Conservation (phyloP, 2,113 vertebrate genomes). For the Eurystomus gularis region DNA sequence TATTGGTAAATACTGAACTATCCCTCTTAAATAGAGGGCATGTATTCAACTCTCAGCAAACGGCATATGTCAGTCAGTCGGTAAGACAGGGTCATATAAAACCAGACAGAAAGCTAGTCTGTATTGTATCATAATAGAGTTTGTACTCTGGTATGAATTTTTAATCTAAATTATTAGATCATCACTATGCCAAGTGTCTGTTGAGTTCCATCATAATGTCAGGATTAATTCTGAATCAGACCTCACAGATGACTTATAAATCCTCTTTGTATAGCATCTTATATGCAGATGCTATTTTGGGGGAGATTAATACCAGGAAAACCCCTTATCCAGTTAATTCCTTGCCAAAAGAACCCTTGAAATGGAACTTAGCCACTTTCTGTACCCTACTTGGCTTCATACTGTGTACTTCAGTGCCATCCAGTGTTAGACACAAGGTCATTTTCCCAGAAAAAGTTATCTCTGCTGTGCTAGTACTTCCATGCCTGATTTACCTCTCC, state of each 20-base stretch:
- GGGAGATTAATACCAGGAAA: constrained; percentile 33
- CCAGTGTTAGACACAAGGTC: constrained; percentile 10
- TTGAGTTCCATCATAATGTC: background rate
- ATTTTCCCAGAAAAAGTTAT: background rate
- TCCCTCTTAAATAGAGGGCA: background rate
- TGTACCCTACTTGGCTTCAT: background rate
- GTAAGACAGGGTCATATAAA: background rate
- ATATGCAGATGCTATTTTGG: constrained; percentile 3
- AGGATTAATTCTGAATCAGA: constrained; percentile 5
- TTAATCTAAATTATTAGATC: background rate
- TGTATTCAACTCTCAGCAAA: background rate
- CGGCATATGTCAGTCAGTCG: background rate
- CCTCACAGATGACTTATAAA: background rate
- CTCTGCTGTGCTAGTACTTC: background rate
- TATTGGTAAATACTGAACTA: background rate
- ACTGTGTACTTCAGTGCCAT: constrained; percentile 46
- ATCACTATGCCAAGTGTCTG: background rate
- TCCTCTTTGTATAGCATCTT: constrained; percentile 5
- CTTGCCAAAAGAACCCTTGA: background rate
- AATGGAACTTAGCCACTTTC: background rate
- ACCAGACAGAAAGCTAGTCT: background rate
- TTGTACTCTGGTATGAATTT: background rate
- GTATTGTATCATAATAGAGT: background rate
- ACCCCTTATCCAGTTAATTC: background rate
- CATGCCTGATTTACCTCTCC: background rate